These are phyloP conservation scores for Danaus chrysippus DNA, from an alignment of 2,888 invertebrate species.

Conservation along the genomic window DNA sequence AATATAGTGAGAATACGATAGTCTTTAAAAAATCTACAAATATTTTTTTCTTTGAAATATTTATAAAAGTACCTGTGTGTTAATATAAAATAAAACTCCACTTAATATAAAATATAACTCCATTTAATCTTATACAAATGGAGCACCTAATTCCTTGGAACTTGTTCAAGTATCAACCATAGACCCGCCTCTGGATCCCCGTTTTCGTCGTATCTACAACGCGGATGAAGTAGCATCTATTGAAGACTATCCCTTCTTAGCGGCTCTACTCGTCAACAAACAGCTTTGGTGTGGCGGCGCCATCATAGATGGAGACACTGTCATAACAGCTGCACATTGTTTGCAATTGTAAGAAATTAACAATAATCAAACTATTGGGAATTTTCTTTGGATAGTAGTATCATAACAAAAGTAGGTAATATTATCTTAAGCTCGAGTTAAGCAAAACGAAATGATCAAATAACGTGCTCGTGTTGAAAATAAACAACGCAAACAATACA, in stretches of 20 bases:
- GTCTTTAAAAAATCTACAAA: too few relatives aligned
- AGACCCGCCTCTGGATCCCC: conserved; percentile 45
- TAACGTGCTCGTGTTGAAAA: too few relatives aligned
- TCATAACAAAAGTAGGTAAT: too few relatives aligned
- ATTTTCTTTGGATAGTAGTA: too few relatives aligned
- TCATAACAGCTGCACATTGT: conserved; percentile 69
- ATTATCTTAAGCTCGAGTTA: too few relatives aligned
- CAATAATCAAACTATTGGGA: background rate
- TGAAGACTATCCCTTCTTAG: conserved; percentile 58
- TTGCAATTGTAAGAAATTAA: conserved; percentile 57
- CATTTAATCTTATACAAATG: conserved; percentile 3
- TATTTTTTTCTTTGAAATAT: too few relatives aligned
- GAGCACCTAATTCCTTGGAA: background rate
- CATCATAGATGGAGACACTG: conserved; percentile 49
- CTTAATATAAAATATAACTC: too few relatives aligned
- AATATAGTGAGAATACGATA: too few relatives aligned
- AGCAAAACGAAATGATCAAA: too few relatives aligned
- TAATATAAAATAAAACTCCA: too few relatives aligned
- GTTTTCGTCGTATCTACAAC: conserved; percentile 65
- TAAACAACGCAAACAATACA: too few relatives aligned
- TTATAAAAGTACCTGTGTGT: too few relatives aligned
- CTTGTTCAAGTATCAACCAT: conserved; percentile 25
- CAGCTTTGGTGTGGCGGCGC: conserved; percentile 68
- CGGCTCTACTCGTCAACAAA: conserved; percentile 60
- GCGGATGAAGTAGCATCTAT: conserved; percentile 58